Percentiles rank a stretch among this genome's conserved stretches.
phyloP scores from a whole-genome alignment of 2,797 vertebrate species.

The Dryobates pubescens region DNA sequence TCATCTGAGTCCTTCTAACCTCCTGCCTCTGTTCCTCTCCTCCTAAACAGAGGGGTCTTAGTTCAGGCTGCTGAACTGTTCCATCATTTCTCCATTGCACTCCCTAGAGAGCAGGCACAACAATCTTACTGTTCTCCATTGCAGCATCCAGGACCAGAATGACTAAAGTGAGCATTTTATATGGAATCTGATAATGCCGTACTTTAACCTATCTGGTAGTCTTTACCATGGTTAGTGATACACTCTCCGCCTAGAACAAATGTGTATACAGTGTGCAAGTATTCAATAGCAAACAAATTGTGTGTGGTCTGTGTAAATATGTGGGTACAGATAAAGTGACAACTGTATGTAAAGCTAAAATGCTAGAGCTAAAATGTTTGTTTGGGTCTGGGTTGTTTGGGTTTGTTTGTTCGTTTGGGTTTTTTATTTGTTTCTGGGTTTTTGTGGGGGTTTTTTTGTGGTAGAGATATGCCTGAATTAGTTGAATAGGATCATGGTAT shows the following conservation, averaged over 20 bases:
- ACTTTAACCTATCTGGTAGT: not conserved
- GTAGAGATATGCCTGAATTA: not conserved
- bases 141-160: fast-evolving
- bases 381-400: too few species aligned
- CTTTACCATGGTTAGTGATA: not conserved
- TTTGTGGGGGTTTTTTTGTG: fast-evolving
- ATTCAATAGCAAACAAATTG: not conserved
- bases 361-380: not conserved
- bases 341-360: not conserved
- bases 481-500: not conserved
- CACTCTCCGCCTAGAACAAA: not conserved
- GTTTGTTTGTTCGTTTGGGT: too few species aligned
- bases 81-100: not conserved
- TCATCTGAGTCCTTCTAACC: not conserved
- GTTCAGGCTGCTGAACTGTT: not conserved
- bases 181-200: fast-evolving
- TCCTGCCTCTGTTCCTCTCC: not conserved
- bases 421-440: not conserved
- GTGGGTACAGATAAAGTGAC: not conserved
- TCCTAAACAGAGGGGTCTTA: not conserved
- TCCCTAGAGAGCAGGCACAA: not conserved
- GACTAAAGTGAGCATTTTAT: not conserved
- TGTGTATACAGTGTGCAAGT: fast-evolving
- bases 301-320: not conserved
- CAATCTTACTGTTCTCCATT: not conserved